phyloP scores from a whole-genome alignment of 2,113 vertebrate species.

The Aptenodytes forsteri region DNA sequence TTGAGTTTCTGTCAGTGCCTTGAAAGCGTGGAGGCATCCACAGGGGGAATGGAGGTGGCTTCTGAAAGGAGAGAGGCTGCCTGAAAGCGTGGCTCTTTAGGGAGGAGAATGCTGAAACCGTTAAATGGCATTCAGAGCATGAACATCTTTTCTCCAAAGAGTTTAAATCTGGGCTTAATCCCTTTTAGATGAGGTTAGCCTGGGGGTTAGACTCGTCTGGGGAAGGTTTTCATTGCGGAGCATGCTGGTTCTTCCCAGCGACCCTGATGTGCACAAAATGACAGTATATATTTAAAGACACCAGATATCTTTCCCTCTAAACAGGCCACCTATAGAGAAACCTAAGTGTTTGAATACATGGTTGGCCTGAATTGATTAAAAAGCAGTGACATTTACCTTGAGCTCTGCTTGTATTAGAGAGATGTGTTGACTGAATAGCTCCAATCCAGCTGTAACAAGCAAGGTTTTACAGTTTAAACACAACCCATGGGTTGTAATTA shows the following conservation, averaged over 20 bases:
- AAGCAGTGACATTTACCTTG: neutral
- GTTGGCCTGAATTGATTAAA: neutral
- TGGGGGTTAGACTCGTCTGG: neutral
- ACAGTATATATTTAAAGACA: accelerated
- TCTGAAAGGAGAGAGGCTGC: neutral
- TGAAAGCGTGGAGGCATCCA: accelerated
- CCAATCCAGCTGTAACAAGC: neutral
- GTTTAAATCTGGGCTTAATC: neutral
- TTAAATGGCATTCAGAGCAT: accelerated
- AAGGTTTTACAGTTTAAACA: neutral
- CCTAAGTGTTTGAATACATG: accelerated
- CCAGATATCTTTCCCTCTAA: accelerated
- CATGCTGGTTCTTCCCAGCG: accelerated
- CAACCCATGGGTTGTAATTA: neutral
- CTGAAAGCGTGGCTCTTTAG: accelerated
- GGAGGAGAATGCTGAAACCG: neutral
- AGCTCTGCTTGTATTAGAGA: neutral
- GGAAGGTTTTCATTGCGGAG: neutral
- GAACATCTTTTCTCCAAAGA: accelerated
- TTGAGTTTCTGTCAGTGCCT: neutral
- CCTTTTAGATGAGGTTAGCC: neutral
- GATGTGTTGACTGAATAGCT: neutral
- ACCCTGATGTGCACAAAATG: accelerated
- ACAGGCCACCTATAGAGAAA: neutral
- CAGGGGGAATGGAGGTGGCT: neutral